Conservation (phyloP, 2,113 vertebrate species). For the Phalacrocorax aristotelis region DNA sequence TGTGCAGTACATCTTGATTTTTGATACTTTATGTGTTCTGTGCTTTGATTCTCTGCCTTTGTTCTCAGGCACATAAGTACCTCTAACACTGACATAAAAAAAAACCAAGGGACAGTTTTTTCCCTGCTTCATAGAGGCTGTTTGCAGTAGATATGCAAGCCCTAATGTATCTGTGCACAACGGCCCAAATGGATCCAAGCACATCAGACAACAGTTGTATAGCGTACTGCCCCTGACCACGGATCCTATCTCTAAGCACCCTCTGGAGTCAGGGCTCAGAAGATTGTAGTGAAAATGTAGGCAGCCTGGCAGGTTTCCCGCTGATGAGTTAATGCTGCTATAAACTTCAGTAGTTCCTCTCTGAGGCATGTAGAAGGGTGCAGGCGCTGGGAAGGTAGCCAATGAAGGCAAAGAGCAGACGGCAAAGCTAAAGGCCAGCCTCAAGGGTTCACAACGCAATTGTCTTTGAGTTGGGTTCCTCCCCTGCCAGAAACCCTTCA, state of each 20-base stretch:
- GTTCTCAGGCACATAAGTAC: background rate
- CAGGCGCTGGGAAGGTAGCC: conserved; percentile 36
- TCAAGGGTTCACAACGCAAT: background rate
- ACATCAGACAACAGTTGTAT: background rate
- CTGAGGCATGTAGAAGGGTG: conserved; percentile 52
- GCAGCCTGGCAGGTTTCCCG: conserved; percentile 58
- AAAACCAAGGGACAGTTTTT: background rate
- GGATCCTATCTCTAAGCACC: background rate
- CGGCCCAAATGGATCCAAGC: background rate
- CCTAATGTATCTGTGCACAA: background rate
- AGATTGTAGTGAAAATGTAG: conserved; percentile 37
- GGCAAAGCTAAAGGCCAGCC: background rate
- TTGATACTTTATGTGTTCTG: background rate
- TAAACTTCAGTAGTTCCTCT: conserved; percentile 67
- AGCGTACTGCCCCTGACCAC: background rate
- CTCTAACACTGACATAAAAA: background rate
- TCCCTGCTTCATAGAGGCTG: background rate
- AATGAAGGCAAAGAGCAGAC: conserved; percentile 43
- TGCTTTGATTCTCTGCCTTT: background rate
- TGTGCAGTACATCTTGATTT: background rate
- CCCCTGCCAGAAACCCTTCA: background rate
- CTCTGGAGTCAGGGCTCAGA: conserved; percentile 23
- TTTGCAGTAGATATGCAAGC: background rate
- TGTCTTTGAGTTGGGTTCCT: conserved; percentile 7
- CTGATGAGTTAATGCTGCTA: conserved; percentile 68